Evolutionary conservation across 1,140 invertebrate genomes (phyloP).

Genomic region (Himalopsyche phryganea): DNA sequence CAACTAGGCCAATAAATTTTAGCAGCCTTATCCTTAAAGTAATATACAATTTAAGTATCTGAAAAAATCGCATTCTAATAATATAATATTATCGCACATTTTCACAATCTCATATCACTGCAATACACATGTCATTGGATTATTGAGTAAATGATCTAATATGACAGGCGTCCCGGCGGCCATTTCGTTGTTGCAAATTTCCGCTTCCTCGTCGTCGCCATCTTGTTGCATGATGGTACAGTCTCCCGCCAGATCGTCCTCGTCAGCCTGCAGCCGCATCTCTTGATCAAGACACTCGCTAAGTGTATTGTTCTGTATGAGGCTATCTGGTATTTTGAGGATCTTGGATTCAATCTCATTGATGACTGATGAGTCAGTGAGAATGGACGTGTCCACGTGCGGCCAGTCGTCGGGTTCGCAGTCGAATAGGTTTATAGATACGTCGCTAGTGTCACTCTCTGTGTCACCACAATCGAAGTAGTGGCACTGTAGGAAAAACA

Average conservation of each 20-base stretch:
- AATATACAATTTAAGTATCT: no score
- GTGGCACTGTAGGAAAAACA: constrained; percentile 44
- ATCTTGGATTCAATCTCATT: constrained; percentile 24
- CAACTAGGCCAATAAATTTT: no score
- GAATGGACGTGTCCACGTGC: constrained; percentile 1
- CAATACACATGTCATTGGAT: constrained; percentile 51
- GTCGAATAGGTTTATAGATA: constrained; percentile 23
- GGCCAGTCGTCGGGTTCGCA: constrained; percentile 22
- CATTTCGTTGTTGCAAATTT: constrained; percentile 36
- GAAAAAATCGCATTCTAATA: no score
- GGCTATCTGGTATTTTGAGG: background rate
- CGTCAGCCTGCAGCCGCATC: background rate
- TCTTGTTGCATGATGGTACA: constrained; percentile 10
- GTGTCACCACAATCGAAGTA: constrained; percentile 54
- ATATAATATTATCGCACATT: background rate
- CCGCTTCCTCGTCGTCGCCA: constrained; percentile 26
- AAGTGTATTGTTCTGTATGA: background rate
- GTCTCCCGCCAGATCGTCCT: background rate
- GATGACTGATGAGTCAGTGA: constrained; percentile 5
- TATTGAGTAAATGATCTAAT: constrained; percentile 51
- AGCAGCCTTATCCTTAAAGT: no score
- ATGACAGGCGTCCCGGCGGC: constrained; percentile 53
- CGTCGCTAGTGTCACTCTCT: constrained; percentile 43
- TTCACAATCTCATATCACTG: constrained; percentile 39
- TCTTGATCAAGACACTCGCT: background rate